Base-by-base conservation (phyloP, 2,113 vertebrate genomes). In the Halcyon senegalensis region DNA sequence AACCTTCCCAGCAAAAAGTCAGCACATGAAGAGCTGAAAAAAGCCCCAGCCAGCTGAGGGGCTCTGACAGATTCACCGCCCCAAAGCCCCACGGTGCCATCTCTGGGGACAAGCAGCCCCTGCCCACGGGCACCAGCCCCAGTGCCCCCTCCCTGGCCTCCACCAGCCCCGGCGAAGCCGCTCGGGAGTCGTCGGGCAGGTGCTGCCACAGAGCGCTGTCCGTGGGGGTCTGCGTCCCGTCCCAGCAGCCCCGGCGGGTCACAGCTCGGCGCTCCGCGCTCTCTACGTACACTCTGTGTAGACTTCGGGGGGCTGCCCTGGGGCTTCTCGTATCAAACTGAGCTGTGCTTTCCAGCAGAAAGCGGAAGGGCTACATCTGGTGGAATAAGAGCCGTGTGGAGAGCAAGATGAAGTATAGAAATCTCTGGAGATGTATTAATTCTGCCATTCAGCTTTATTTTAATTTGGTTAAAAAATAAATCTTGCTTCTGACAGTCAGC, bases 391-490 rank as follows among this genome's bases (percentile, higher is more conserved):
- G 68, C 85, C 27, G 56, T 9, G 18, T 37, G 39, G 51, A 59
- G 79, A 50, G 72, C 13, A 51, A 39, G 39, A 28, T 41, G 31
- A 70, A 68, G n/a, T 9, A 83, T 11, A 72, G 28, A 33, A 21
- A 24, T 23, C 51, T 67, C 37, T 9, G 50, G 37, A 82, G 19
- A 19, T 30, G 33, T 3, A 35, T 64, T 27, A 48, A 51, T 39
- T 74, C 72, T 82, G 89, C 67, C 89, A 70, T 75, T 79, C 78
- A 77, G 73, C 50, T 94, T 93, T 96, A 94, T 87, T 95, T 87
- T 85, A 43, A 50, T 59, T 88, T n/a, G 33, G 7, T 88, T 91
- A 60, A 86, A 89, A 94, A 83, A 50, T 53, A 75, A 72, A 72
- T 62, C 60, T 77, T 59, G 64, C 69, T 90, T 64, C 66, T 84